phyloP scores from a whole-genome alignment of 23 tunicate species.

The Ciona savignyi region DNA sequence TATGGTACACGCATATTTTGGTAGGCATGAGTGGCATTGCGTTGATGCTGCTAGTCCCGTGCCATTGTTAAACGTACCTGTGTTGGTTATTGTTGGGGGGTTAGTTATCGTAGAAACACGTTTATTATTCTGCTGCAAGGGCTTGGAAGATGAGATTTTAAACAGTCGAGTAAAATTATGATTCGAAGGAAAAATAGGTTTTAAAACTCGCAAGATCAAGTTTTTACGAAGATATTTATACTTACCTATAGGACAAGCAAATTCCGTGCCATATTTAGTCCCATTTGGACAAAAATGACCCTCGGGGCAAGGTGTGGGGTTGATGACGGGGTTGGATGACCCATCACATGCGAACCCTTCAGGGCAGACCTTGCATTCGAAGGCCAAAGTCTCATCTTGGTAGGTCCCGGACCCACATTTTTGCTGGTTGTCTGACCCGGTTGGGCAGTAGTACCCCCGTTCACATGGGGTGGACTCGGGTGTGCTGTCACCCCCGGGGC shows the following conservation, averaged over 20 bases:
- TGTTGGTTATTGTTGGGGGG: too few relatives aligned
- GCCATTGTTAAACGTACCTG: constrained; percentile 87
- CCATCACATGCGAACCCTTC: constrained; percentile 81
- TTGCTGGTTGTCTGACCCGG: constrained; percentile 9
- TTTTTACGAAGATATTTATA: not conserved
- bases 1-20: constrained; percentile 65
- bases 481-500: constrained; percentile 71
- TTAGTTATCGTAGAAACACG: too few relatives aligned
- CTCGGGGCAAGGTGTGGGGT: constrained; percentile 50
- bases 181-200: too few relatives aligned
- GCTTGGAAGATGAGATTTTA: too few relatives aligned
- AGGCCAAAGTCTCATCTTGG: constrained; percentile 32
- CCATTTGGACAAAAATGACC: constrained; percentile 82
- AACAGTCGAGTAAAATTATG: too few relatives aligned
- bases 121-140: too few relatives aligned
- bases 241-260: constrained; percentile 74
- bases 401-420: constrained; percentile 81
- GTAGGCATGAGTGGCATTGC: constrained; percentile 46
- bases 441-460: constrained; percentile 61
- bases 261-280: constrained; percentile 53
- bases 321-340: constrained; percentile 51
- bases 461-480: constrained; percentile 43
- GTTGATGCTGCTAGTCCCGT: constrained; percentile 20
- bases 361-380: constrained; percentile 63
- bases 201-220: too few relatives aligned